A percentile compares a stretch with the other conserved stretches of the same genome.
These are phyloP conservation scores for Ginglymostoma cirratum DNA, from an alignment of 2,113 vertebrate species.

Conservation along the genomic window DNA sequence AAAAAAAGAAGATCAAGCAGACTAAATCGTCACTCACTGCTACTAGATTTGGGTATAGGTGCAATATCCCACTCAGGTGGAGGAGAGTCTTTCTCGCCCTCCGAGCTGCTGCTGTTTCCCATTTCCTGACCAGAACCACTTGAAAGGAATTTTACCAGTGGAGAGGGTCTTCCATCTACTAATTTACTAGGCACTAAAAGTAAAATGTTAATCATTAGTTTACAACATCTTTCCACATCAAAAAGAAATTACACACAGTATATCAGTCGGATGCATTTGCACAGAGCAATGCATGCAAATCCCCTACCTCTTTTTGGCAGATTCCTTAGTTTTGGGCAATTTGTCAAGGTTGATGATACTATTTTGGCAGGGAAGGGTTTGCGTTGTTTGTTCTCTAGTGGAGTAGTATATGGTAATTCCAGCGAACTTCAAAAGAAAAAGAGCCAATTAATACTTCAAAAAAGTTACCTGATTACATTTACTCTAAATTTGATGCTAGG, in stretches of 20 bases:
- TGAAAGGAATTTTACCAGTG: slow-evolving; percentile 70
- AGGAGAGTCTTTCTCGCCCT: slow-evolving; percentile 90
- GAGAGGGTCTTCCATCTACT: slow-evolving; percentile 70
- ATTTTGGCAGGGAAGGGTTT: slow-evolving; percentile 78
- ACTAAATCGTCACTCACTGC: slow-evolving; percentile 65
- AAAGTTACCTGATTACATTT: not conserved
- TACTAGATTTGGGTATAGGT: slow-evolving; percentile 69
- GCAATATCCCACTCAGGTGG: slow-evolving; percentile 88
- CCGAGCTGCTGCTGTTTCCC: slow-evolving; percentile 89
- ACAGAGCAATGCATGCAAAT: no score
- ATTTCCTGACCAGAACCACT: slow-evolving; percentile 67
- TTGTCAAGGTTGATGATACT: slow-evolving; percentile 51
- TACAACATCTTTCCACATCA: not conserved
- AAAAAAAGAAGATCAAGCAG: slow-evolving; percentile 40
- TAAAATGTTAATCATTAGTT: not conserved
- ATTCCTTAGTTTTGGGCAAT: slow-evolving; percentile 63
- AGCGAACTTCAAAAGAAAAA: slow-evolving; percentile 66
- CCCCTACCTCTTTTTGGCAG: slow-evolving; percentile 68
- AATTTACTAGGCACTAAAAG: slow-evolving; percentile 52
- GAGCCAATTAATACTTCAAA: not conserved
- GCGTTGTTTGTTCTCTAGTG: slow-evolving; percentile 81
- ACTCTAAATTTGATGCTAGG: not conserved
- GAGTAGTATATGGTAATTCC: slow-evolving; percentile 76
- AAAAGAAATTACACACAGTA: not conserved
- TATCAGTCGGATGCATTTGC: not conserved